Percentiles rank a stretch among this genome's conserved stretches.
phyloP scores from a whole-genome alignment of 2,797 vertebrate genomes.

The Malacoctenus gilli region DNA sequence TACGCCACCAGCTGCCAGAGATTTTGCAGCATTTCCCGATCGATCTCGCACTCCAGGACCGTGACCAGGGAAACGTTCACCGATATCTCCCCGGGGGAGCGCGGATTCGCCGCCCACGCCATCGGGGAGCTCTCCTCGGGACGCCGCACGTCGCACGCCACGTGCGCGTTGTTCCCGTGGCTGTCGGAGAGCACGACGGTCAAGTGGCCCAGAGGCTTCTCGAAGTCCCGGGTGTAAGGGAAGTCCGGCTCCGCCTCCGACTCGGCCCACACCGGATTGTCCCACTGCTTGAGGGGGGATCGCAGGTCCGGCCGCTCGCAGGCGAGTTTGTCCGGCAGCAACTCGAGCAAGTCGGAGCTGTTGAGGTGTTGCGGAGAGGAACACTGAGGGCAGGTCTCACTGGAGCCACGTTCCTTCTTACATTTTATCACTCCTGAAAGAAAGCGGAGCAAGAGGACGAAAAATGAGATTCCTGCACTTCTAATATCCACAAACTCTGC shows the following conservation, averaged over 20 bases:
- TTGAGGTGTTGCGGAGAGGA: constrained; percentile 77
- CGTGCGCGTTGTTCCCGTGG: constrained; percentile 81
- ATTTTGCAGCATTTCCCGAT: constrained; percentile 82
- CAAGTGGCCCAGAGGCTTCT: constrained; percentile 78
- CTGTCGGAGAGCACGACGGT: constrained; percentile 81
- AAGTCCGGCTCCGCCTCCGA: constrained; percentile 80
- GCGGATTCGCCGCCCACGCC: constrained; percentile 71
- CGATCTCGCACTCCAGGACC: constrained; percentile 82
- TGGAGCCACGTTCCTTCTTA: constrained; percentile 80
- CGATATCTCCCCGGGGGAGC: constrained; percentile 54
- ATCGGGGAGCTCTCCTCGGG: constrained; percentile 71
- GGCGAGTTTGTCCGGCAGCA: constrained; percentile 67
- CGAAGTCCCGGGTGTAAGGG: constrained; percentile 79
- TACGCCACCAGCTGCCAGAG: constrained; percentile 85
- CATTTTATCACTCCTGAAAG: constrained; percentile 82
- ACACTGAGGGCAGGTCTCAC: constrained; percentile 77
- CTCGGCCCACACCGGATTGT: constrained; percentile 75
- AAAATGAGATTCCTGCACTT: too few species aligned
- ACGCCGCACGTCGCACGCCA: constrained; percentile 77
- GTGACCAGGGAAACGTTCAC: constrained; percentile 79
- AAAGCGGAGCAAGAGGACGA: constrained; percentile 8
- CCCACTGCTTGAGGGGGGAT: constrained; percentile 79
- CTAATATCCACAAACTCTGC: too few species aligned
- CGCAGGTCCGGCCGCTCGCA: constrained; percentile 76
- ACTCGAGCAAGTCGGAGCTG: constrained; percentile 68